phyloP scores from a whole-genome alignment of 64 coral and sea anemone genomes.

The Montipora foliosa region DNA sequence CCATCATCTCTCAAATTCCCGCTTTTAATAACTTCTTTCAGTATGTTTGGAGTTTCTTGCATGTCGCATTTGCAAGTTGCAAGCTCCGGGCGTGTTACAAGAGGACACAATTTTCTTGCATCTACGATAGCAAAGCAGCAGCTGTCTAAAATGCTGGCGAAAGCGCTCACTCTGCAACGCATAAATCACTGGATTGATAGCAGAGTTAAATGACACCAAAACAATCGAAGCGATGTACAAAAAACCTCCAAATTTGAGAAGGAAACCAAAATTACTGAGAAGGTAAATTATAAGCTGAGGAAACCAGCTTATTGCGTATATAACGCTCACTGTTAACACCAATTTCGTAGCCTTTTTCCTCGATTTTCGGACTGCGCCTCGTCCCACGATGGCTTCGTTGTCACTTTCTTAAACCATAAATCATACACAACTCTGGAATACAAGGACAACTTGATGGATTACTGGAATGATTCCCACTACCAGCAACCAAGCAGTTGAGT shows the following conservation, averaged over 20 bases:
- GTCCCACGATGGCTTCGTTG: not conserved
- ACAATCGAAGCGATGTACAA: not conserved
- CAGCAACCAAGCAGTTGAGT: not conserved
- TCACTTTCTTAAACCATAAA: slow-evolving; percentile 17
- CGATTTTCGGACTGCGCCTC: not conserved
- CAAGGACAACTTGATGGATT: not conserved
- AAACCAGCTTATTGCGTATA: too few relatives aligned
- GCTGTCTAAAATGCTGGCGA: not conserved
- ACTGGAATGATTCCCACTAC: slow-evolving; percentile 12
- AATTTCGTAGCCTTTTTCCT: slow-evolving; percentile 24
- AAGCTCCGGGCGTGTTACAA: too few relatives aligned
- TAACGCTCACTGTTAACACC: not conserved
- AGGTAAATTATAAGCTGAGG: too few relatives aligned
- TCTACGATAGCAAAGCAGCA: not conserved
- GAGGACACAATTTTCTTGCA: not conserved
- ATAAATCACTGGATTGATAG: slow-evolving; percentile 22
- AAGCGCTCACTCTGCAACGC: slow-evolving; percentile 10
- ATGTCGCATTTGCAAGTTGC: too few relatives aligned
- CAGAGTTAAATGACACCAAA: slow-evolving; percentile 34
- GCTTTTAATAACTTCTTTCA: too few relatives aligned
- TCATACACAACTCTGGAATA: not conserved
- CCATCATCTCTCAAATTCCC: too few relatives aligned
- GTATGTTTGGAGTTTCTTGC: too few relatives aligned
- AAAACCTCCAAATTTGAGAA: not conserved
- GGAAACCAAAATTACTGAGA: not conserved